Base-by-base conservation (phyloP, 1,140 invertebrate species). In the Dendrolimus kikuchii region DNA sequence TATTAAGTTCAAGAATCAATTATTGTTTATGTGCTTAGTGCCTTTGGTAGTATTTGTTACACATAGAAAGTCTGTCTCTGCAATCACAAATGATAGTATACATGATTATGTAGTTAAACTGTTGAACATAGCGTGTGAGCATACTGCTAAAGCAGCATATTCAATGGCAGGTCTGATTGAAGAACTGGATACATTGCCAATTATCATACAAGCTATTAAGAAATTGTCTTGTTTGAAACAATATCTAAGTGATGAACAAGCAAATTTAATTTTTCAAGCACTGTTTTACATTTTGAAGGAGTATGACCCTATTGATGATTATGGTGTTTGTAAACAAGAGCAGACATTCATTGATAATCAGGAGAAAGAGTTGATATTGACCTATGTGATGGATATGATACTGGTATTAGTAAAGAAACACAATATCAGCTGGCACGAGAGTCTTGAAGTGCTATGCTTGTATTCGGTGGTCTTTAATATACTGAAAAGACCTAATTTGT, bases 351-450 rank as follows among this genome's bases (percentile, higher is more conserved):
- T 71, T 50, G 71, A 74, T n/a, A 62, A 57, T 38, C 64, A 71
- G 39, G 68, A 80, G 36, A 84, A 71, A 64, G 70, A 66, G 39
- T 61, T 77, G 60, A 76, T 84, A 61, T 75, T 71, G 87, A 73
- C 65, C 66, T 74, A 91, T 4, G 78, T 93, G 5, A 74, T 94
- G 10, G 89, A 93, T 55, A 89, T 88, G 2, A 71, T 94, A 7
- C 81, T 90, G 5, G 84, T 86, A 0, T 77, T 93, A 23, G 91
- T 93, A 0, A 90, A 92, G 50, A 90, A 91, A 38, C 93, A 92
- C 44, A 90, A 92, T 57, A 90, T 94, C 4, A 92, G 91, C 5
- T 95, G 93, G 93, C 89, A 90, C 47, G 93, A 94, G 63, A 92
- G 90, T 62, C 81, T 93, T 5, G 92, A 93, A 85, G 91, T 92